Base-by-base conservation (phyloP, 2,113 vertebrate species). In the Alosa alosa region DNA sequence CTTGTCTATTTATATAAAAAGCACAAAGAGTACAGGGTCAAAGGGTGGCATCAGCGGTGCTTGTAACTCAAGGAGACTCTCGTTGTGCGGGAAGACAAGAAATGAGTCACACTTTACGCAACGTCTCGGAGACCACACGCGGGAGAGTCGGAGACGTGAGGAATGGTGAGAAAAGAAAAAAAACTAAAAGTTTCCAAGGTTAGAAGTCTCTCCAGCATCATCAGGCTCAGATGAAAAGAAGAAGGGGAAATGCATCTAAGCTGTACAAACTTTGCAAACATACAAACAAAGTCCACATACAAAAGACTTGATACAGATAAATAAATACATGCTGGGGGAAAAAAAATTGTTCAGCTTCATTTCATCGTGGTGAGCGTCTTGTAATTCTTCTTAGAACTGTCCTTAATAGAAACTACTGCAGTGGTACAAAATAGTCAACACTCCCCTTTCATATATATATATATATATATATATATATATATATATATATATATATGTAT, bases 1-100 rank as follows among this genome's bases (percentile, higher is more conserved):
- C 25, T 9, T 36, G n/a, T 75, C 31, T 75, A 75, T 75, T 75
- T 75, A 75, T 75, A 25, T 75, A 75, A 75, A 75, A 75, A 75
- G 68, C 31, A 75, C 68, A 75, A 75, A 75, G 31, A 25, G 68
- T 75, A 31, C 31, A 31, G 31, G 36, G 31, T 1, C 60, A 68
- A 75, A 31, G 52, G 52, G 52, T 15, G 15, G 18, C 1, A 50
- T 20, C 52, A 75, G 60, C 20, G 68, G 25, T 39, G 68, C 68
- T 36, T 15, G 4, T 36, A 11, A 15, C 68, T 75, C 20, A 64
- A 25, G 60, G 68, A 75, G 31, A 15, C 17, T 75, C 68, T 64
- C 7, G 60, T n/a, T 10, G n/a, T 6, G 22, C 60, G 6, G 60
- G 60, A 64, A 64, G n/a, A 64, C 60, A 25, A 64, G 60, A 64